Conservation (phyloP, 2,888 invertebrate species). For the Athetis lepigone region DNA sequence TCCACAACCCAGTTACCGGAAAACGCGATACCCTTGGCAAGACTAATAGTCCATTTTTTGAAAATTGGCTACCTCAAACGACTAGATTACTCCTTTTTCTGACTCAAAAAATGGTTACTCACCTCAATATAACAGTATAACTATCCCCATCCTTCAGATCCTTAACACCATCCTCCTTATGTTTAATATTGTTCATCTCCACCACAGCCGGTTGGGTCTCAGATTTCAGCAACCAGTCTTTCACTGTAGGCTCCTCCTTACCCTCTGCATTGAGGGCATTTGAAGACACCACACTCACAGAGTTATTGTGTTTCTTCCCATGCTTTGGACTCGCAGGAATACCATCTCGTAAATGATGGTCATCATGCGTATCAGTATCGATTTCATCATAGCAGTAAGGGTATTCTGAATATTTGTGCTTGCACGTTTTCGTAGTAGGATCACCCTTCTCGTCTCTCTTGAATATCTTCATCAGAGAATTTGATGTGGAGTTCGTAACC, state of each 20-base stretch:
- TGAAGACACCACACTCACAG: constrained; percentile 87
- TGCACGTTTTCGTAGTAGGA: constrained; percentile 93
- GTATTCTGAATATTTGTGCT: constrained; percentile 97
- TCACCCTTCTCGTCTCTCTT: constrained; percentile 84
- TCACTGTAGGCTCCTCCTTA: constrained; percentile 84
- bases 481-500: constrained; percentile 83
- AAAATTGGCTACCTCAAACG: no score
- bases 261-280: constrained; percentile 82
- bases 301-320: constrained; percentile 84
- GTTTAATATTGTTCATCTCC: constrained; percentile 88
- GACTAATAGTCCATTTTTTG: no score
- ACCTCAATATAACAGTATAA: constrained; percentile 94
- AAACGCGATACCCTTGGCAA: no score
- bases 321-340: constrained; percentile 85
- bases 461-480: constrained; percentile 83
- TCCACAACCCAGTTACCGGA: no score
- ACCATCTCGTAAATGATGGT: constrained; percentile 89
- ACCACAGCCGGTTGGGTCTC: constrained; percentile 81
- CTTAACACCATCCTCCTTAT: constrained; percentile 84
- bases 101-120: constrained; percentile 53
- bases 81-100: no score
- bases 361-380: constrained; percentile 93
- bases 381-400: constrained; percentile 97
- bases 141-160: constrained; percentile 92
- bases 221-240: constrained; percentile 84